Base-by-base conservation (phyloP, 2,888 invertebrate genomes). In the Cacoxenus indagator region DNA sequence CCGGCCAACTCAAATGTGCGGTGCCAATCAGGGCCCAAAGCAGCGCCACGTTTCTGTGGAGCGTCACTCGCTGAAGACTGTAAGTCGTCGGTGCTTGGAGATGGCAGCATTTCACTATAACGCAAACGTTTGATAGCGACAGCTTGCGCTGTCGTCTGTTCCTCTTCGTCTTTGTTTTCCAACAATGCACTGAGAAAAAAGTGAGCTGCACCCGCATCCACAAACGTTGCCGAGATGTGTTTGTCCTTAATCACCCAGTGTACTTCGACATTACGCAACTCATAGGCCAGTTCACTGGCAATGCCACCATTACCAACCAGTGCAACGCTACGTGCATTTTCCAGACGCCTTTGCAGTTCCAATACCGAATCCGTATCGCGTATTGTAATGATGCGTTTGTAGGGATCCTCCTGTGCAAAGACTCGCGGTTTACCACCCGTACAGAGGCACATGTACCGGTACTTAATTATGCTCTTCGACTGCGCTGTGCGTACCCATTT, bases 301-400 rank as follows among this genome's bases (percentile, higher is more conserved):
- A 99, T 99, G 26, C 99, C 99, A 37, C 99, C 99, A 90, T 99
- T 99, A 8, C 99, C 99, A 64, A 99, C 92, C 55, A 99, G 90
- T 0, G 95, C 88, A 81, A 99, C 91, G 87, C 91, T 92, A 57
- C 91, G 91, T 0, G 96, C 92, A 67, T 89, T 87, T 67, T 89
- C 88, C 9, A 99, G 88, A 84, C 91, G 92, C 29, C 91, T 87
- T 78, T 95, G 92, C 82, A 98, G 94, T 70, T 92, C 91, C 78
- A 91, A 89, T 0, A 98, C 96, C 9, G 98, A 97, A 86, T 98
- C 97, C 1, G 97, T 98, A 84, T 99, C 98, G 78, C 98, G 91
- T 72, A 99, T 97, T 2, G 96, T 97, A 71, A 98, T 85, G 29
- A 98, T 92, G 84, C 92, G 91, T 0, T 74, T 45, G 4, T 61